Conservation (phyloP, 1,140 invertebrate species). For the Luehdorfia chinensis region DNA sequence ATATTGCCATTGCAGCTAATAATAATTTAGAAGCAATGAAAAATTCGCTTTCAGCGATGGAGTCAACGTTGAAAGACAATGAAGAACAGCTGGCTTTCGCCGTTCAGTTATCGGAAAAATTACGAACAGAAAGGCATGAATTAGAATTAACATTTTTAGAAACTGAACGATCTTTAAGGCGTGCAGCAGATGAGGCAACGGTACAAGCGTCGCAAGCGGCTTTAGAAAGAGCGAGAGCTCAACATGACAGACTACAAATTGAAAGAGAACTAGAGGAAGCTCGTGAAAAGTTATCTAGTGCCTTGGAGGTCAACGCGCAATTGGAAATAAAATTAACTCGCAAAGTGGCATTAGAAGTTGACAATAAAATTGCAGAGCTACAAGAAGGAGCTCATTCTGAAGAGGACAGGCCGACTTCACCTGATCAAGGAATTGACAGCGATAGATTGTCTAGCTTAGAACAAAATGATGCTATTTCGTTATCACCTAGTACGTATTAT, state of each 20-base stretch:
- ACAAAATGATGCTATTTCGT: conserved; percentile 56
- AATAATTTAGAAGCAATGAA: conserved; percentile 41
- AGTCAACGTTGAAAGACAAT: conserved; percentile 41
- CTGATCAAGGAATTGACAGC: conserved; percentile 79
- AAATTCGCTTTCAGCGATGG: conserved; percentile 34
- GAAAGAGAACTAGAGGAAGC: conserved; percentile 68
- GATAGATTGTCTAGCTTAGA: conserved; percentile 78
- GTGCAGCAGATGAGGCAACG: conserved; percentile 68
- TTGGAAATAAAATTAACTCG: conserved; percentile 59
- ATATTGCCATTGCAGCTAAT: conserved; percentile 36
- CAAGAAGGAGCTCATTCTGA: conserved; percentile 45
- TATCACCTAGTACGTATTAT: conserved; percentile 61
- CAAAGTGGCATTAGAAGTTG: conserved; percentile 37
- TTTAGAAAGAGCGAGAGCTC: conserved; percentile 65
- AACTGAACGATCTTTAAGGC: conserved; percentile 53
- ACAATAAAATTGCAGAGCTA: conserved; percentile 45
- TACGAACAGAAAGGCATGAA: conserved; percentile 53
- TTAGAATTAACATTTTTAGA: conserved; percentile 57
- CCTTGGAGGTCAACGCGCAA: conserved; percentile 47
- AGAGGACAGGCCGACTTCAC: conserved; percentile 70
- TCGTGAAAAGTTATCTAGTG: conserved; percentile 44
- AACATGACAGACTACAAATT: conserved; percentile 59
- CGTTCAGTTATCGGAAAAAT: conserved; percentile 37
- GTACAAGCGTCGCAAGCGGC: conserved; percentile 72
- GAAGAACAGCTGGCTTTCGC: conserved; percentile 47